Evolutionary conservation across 2,888 invertebrate genomes (phyloP).

Genomic region (Geotrupes spiniger): DNA sequence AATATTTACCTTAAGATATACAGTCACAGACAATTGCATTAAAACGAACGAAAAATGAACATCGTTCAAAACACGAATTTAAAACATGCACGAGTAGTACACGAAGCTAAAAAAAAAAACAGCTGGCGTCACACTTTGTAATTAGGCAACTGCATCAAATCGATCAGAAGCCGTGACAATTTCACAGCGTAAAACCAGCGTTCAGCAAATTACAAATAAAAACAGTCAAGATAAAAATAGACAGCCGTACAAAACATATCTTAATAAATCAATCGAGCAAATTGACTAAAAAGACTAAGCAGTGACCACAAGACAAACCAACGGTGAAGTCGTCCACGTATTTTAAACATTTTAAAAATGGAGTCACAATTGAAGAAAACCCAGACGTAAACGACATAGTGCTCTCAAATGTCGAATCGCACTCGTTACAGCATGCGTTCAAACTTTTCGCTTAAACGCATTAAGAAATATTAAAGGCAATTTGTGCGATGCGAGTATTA

Average conservation of each 20-base stretch:
- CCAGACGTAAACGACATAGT: conserved; percentile 1
- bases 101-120: conserved; percentile 2
- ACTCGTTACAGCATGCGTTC: too few species aligned
- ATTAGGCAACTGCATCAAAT: conserved; percentile 8
- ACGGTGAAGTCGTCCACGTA: neutral
- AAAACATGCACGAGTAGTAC: too few species aligned
- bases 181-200: conserved; percentile 9
- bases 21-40: conserved; percentile 16
- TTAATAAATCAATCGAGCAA: neutral
- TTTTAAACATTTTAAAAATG: conserved; percentile 10
- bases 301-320: neutral
- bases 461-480: too few species aligned
- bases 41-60: conserved; percentile 10
- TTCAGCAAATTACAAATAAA: neutral
- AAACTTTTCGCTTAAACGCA: too few species aligned
- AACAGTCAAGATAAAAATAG: conserved; percentile 5
- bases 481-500: too few species aligned
- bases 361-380: conserved; percentile 1
- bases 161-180: neutral
- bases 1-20: conserved; percentile 18
- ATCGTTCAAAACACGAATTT: neutral
- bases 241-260: conserved; percentile 10
- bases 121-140: conserved; percentile 7
- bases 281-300: conserved; percentile 1
- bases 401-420: too few species aligned